These are phyloP conservation scores for Ophiothrix spiculata DNA, from an alignment of 35 echinoderm and acorn worm species.

Conservation along the genomic window DNA sequence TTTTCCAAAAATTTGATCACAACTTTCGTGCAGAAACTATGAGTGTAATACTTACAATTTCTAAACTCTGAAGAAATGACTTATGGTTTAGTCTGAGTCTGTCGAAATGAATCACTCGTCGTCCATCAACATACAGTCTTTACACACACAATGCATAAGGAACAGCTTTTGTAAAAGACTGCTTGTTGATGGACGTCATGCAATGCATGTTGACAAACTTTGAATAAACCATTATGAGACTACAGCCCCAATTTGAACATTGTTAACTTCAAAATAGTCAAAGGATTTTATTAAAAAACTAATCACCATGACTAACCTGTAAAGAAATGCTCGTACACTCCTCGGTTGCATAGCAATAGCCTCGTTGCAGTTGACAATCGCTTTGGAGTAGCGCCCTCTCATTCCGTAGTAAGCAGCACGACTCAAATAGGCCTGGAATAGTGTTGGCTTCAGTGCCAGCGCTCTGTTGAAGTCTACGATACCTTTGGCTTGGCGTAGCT, in stretches of 20 bases:
- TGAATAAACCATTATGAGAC: no score
- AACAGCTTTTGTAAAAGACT: neutral
- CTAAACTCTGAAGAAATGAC: no score
- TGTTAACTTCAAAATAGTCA: no score
- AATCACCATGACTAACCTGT: slow-evolving; percentile 59
- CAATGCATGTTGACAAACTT: no score
- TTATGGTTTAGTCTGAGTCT: no score
- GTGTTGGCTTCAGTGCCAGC: slow-evolving; percentile 78
- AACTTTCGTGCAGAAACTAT: neutral
- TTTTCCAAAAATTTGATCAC: neutral
- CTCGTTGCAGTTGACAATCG: slow-evolving; percentile 94
- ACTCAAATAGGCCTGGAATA: slow-evolving; percentile 94
- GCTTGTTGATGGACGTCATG: no score
- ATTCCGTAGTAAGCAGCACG: slow-evolving; percentile 97
- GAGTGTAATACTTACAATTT: neutral
- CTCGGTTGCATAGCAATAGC: slow-evolving; percentile 84
- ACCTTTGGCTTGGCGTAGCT: slow-evolving; percentile 83
- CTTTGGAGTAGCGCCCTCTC: slow-evolving; percentile 92
- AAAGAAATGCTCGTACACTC: slow-evolving; percentile 91
- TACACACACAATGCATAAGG: no score
- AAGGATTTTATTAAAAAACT: neutral
- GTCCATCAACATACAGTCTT: no score
- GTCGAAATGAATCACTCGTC: neutral
- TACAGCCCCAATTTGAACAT: no score
- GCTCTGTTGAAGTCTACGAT: slow-evolving; percentile 98